Percentiles rank a stretch among this genome's conserved stretches.
Evolutionary conservation across 2,888 invertebrate genomes (phyloP).

Genomic region (Callyntrura sp.): DNA sequence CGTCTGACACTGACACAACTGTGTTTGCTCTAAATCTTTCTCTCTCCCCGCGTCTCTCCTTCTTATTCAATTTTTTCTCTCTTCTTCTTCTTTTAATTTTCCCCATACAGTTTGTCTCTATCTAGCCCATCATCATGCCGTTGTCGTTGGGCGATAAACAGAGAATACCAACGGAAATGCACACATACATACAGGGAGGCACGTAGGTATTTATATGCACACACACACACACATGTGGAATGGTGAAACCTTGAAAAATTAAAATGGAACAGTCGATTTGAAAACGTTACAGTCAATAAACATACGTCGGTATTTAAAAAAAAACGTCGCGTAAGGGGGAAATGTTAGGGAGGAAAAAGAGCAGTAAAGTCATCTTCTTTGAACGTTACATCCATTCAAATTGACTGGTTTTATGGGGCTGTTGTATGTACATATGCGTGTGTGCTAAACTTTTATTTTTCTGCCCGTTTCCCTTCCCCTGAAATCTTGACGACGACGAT

Average conservation of each 20-base stretch:
- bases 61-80: constrained; percentile 13
- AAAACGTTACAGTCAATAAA: constrained; percentile 60
- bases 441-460: neutral
- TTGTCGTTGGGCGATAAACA: neutral
- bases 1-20: constrained; percentile 69
- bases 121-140: neutral
- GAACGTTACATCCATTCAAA: constrained; percentile 17
- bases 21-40: constrained; percentile 68
- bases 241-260: constrained; percentile 53
- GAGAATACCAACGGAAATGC: neutral
- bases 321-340: neutral
- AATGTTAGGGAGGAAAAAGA: neutral
- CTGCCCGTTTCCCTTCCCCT: neutral
- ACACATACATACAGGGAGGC: neutral
- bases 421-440: neutral
- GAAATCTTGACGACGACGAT: no score
- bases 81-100: constrained; percentile 24
- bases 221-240: constrained; percentile 23
- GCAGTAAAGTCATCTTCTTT: constrained; percentile 36
- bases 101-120: neutral
- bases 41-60: neutral
- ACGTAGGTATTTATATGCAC: neutral
- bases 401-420: neutral
- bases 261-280: constrained; percentile 60
- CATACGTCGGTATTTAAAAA: neutral